Evolutionary conservation across 2,888 invertebrate species (phyloP).

Genomic region (Ellobium chinense): DNA sequence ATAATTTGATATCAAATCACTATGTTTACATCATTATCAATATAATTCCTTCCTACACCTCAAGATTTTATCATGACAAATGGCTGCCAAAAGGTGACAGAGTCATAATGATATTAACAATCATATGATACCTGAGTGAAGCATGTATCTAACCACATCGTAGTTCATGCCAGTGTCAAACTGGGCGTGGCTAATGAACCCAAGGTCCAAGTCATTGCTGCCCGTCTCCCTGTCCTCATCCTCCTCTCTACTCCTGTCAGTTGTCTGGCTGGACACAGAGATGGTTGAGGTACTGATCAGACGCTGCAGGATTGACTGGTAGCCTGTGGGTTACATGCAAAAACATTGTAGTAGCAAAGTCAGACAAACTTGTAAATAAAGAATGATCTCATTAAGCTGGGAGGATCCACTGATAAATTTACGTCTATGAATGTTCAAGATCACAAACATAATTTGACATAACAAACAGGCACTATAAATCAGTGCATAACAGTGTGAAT

Average conservation of each 20-base stretch:
- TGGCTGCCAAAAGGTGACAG: not conserved
- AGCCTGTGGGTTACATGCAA: slow-evolving; percentile 60
- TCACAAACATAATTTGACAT: no score
- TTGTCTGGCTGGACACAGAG: slow-evolving; percentile 56
- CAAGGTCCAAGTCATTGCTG: slow-evolving; percentile 71
- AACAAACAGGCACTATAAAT: no score
- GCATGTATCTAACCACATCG: slow-evolving; percentile 68
- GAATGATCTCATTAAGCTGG: no score
- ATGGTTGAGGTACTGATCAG: slow-evolving; percentile 68
- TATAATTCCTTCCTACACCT: no score
- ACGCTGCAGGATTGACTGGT: slow-evolving; percentile 75
- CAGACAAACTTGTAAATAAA: not conserved
- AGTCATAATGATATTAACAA: not conserved
- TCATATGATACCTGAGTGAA: slow-evolving; percentile 47
- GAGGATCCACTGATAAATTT: no score
- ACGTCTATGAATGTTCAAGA: no score
- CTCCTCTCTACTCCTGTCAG: slow-evolving; percentile 38
- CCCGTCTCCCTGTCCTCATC: slow-evolving; percentile 58
- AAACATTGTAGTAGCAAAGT: not conserved
- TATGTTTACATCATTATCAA: no score
- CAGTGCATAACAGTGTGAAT: no score
- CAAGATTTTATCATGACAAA: no score
- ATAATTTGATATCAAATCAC: no score
- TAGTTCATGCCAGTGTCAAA: slow-evolving; percentile 68
- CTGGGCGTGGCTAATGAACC: slow-evolving; percentile 72